Base-by-base conservation (phyloP, 2,113 vertebrate genomes). In the Zapus hudsonius region DNA sequence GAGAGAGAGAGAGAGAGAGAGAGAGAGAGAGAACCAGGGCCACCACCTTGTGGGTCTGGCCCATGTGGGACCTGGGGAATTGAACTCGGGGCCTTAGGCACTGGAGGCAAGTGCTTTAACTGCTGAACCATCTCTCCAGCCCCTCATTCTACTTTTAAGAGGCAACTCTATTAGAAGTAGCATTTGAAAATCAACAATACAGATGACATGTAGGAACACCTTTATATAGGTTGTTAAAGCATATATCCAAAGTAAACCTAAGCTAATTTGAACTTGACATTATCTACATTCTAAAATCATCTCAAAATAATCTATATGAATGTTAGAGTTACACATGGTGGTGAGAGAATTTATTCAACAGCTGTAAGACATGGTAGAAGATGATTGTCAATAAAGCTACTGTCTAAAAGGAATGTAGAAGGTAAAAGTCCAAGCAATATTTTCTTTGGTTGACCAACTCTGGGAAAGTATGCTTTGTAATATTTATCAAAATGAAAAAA, bases 201-300 rank as follows among this genome's bases (percentile, higher is more conserved):
- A 84, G 70, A 91, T 91, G 57, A 86, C 1, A 1, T 42, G 33
- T 70, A 40, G 69, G 90, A 91, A 66, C 2, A 92, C 66, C 84
- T 61, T 83, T 70, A 0, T 0, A 89, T 17, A 27, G 79, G 59
- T 64, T 59, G 19, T 74, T 70, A 44, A 91, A 83, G 52, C 31
- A 84, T 13, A 59, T 86, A 90, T 94, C 27, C 17, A 63, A 83
- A 75, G 16, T 59, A 64, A 88, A 63, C 4, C 16, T 90, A 92
- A 83, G 78, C 36, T 93, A 63, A 85, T 95, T 90, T 63, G 57
- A 96, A 12, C 5, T 92, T 91, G 27, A 80, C 44, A 47, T 94
- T 75, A n/a, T 33, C 27, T 63, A 2, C 57, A 73, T 61, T 85
- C 27, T n/a, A 66, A 90, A 81, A 74, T 92, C 86, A 44, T 88